phyloP scores from a whole-genome alignment of 2,888 invertebrate genomes.

The Gastrophysa polygoni region DNA sequence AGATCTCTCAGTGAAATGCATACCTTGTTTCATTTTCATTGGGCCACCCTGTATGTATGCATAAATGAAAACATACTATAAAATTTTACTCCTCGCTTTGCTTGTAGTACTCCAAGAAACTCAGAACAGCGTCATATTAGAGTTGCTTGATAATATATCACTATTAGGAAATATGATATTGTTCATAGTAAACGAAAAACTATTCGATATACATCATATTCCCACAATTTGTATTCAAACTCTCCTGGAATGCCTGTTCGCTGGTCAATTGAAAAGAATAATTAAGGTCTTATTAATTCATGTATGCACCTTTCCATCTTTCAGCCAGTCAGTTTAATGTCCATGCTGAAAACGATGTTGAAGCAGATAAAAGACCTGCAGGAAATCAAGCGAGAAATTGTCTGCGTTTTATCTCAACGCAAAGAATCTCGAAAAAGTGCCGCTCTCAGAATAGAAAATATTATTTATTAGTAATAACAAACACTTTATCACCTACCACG shows the following conservation, averaged over 20 bases:
- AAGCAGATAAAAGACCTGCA: not conserved
- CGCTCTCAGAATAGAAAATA: conserved; percentile 10
- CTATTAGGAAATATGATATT: too few relatives aligned
- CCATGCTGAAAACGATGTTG: not conserved
- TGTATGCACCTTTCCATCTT: not conserved
- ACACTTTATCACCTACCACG: conserved; percentile 13
- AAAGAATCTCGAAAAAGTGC: conserved; percentile 7
- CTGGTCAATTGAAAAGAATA: not conserved
- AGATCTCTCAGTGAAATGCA: too few relatives aligned
- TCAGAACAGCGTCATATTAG: too few relatives aligned
- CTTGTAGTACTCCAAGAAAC: too few relatives aligned
- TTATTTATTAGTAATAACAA: conserved; percentile 17
- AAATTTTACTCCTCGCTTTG: too few relatives aligned
- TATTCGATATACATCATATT: not conserved
- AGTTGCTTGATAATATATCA: too few relatives aligned
- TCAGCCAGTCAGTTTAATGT: not conserved
- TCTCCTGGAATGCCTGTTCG: not conserved
- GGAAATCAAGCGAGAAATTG: conserved; percentile 11
- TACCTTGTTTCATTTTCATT: too few relatives aligned
- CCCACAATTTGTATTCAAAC: not conserved
- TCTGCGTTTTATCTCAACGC: conserved; percentile 8
- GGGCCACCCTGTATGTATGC: too few relatives aligned
- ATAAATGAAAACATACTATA: too few relatives aligned
- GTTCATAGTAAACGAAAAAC: too few relatives aligned
- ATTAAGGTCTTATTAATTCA: not conserved